Evolutionary conservation across 1,140 invertebrate genomes (phyloP).

Genomic region (Apis cerana): DNA sequence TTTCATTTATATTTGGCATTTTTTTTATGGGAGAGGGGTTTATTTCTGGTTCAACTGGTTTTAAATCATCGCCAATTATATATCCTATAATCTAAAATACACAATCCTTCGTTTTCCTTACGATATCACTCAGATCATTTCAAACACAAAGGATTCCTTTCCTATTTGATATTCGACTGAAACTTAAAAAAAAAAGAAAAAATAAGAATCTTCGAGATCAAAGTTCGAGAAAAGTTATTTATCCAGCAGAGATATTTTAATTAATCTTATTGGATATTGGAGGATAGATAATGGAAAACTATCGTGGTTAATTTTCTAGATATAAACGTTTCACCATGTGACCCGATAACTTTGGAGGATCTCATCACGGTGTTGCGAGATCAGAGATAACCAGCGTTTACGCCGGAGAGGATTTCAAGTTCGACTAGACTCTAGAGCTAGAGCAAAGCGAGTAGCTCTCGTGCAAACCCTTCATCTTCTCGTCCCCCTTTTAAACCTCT

Average conservation of each 20-base stretch:
- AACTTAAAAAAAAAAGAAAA: neutral
- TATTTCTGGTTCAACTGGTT: too few species aligned
- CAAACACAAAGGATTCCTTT: too few species aligned
- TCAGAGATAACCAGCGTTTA: conserved; percentile 67
- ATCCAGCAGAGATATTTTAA: neutral
- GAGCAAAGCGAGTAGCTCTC: conserved; percentile 58
- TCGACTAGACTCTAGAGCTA: conserved; percentile 6
- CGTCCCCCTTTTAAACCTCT: neutral
- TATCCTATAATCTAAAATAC: neutral
- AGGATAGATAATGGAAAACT: neutral
- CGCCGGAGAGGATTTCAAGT: conserved; percentile 58
- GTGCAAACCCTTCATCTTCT: conserved; percentile 46
- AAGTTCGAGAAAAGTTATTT: neutral
- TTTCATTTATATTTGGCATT: too few species aligned
- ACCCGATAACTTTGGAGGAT: conserved; percentile 57
- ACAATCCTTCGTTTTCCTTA: neutral
- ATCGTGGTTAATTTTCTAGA: neutral
- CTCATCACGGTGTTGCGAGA: conserved; percentile 54
- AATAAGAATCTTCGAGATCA: neutral
- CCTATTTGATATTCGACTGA: too few species aligned
- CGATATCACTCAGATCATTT: neutral
- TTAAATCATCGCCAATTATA: neutral
- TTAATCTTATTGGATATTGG: neutral
- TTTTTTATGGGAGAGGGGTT: too few species aligned
- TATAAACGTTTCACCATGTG: neutral